Percentiles rank a stretch among this genome's conserved stretches.
These are phyloP conservation scores for Semaprochilodus insignis DNA, from an alignment of 2,797 vertebrate genomes.

Conservation along the genomic window DNA sequence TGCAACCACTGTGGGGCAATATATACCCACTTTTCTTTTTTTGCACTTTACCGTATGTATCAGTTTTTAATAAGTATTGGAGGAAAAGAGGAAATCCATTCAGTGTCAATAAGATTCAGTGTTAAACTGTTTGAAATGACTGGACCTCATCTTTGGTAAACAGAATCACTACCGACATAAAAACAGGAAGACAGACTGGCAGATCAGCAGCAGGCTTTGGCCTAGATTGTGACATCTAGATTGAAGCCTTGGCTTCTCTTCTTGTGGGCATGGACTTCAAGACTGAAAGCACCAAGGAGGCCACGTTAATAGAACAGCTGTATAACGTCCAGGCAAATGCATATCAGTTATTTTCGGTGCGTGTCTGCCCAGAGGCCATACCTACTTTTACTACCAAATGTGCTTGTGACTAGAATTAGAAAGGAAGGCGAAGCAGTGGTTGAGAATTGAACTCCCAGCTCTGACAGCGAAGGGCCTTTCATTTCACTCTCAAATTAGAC, in stretches of 20 bases:
- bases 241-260: neutral
- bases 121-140: neutral
- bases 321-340: neutral
- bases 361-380: neutral
- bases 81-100: no score
- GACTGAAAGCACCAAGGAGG: neutral
- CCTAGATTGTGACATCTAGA: neutral
- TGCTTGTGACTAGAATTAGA: neutral
- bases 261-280: neutral
- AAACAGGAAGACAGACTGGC: neutral
- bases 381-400: constrained; percentile 8
- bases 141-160: neutral
- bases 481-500: constrained; percentile 49
- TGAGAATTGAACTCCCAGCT: neutral
- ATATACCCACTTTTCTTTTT: neutral
- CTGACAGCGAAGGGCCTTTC: neutral
- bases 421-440: neutral
- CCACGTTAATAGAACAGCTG: neutral
- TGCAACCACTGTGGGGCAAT: constrained; percentile 23
- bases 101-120: no score
- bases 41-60: no score
- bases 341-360: constrained; percentile 3
- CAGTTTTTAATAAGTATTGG: neutral
- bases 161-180: neutral
- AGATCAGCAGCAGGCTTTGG: neutral